Percentiles rank a stretch among this genome's conserved stretches.
Evolutionary conservation across 1,140 invertebrate species (phyloP).

Genomic region (Lithobius niger): DNA sequence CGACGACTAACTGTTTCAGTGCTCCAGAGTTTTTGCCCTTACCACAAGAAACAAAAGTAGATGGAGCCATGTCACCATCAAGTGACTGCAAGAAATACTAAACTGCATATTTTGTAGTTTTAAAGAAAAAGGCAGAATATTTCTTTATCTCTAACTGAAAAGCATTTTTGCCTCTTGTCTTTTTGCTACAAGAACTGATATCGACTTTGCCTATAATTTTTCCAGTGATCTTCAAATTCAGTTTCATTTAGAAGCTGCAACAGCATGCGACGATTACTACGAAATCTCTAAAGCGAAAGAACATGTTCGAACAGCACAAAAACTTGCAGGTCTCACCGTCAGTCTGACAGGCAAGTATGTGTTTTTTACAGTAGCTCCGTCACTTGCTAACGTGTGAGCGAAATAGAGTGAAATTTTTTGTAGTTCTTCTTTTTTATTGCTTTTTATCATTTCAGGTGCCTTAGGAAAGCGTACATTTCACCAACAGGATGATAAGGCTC

Average conservation of each 20-base stretch:
- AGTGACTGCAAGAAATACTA: neutral
- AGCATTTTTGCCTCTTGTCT: too few species aligned
- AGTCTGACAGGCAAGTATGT: conserved; percentile 42
- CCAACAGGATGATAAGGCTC: conserved; percentile 64
- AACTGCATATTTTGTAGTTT: neutral
- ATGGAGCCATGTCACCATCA: too few species aligned
- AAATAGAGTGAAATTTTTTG: neutral
- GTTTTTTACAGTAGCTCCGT: conserved; percentile 8
- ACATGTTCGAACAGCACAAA: conserved; percentile 46
- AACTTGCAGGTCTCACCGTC: conserved; percentile 47
- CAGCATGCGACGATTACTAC: conserved; percentile 57
- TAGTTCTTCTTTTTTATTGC: conserved; percentile 17
- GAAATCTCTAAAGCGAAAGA: conserved; percentile 51
- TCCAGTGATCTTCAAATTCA: conserved; percentile 33
- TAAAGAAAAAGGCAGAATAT: neutral
- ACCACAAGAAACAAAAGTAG: too few species aligned
- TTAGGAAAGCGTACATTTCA: conserved; percentile 80
- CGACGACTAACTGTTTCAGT: too few species aligned
- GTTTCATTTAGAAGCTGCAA: conserved; percentile 56
- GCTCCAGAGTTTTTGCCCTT: too few species aligned
- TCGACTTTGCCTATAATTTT: neutral
- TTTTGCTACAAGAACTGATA: too few species aligned
- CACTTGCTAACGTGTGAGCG: conserved; percentile 12
- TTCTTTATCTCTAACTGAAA: too few species aligned
- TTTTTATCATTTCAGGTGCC: conserved; percentile 38